These are phyloP conservation scores for Riparia riparia DNA, from an alignment of 2,113 vertebrate species.

Conservation along the genomic window DNA sequence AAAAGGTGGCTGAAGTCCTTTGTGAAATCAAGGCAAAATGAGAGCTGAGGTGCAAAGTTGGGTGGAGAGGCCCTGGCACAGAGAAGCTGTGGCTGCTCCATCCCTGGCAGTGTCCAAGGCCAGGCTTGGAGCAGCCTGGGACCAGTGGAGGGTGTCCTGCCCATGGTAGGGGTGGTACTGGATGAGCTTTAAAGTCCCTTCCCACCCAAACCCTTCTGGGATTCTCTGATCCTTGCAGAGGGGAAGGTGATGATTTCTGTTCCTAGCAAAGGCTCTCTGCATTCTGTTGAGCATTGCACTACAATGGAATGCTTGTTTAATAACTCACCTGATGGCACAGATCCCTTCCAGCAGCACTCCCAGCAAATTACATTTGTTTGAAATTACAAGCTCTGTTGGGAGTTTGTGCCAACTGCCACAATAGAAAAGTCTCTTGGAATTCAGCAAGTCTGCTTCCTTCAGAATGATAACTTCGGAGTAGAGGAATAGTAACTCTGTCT, in stretches of 20 bases:
- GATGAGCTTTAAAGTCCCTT: fast-evolving
- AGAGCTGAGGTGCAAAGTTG: not conserved
- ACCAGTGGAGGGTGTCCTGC: not conserved
- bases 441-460: not conserved
- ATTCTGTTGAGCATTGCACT: not conserved
- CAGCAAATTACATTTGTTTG: not conserved
- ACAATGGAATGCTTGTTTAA: not conserved
- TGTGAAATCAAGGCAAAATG: not conserved
- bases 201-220: not conserved
- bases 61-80: not conserved
- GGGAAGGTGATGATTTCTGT: not conserved
- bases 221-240: too few species aligned
- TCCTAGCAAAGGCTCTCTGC: not conserved
- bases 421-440: not conserved
- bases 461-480: not conserved
- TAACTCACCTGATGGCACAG: not conserved
- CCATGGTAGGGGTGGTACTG: fast-evolving
- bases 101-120: not conserved
- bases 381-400: not conserved
- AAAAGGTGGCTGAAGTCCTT: not conserved
- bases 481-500: not conserved
- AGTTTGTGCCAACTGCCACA: not conserved
- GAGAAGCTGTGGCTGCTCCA: not conserved
- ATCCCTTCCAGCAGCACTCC: conserved; percentile 14
- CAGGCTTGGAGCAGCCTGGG: not conserved